Evolutionary conservation across 1,140 invertebrate genomes (phyloP), one percentile per base, ranked within the genome.

Genomic region (Neomicropteryx cornuta): DNA sequence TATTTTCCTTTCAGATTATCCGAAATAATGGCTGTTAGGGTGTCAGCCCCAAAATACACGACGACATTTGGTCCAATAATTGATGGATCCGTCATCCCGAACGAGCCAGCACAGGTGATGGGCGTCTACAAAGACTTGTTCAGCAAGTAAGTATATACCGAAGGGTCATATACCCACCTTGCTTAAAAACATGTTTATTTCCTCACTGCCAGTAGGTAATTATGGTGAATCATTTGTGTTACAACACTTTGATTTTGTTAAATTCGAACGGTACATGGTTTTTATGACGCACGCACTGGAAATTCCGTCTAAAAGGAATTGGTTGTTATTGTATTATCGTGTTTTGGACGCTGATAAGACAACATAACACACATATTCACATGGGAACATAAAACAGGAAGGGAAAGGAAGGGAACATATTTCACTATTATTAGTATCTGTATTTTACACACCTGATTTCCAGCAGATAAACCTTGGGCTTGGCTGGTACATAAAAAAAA

Each of bases 31-130:
- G 72, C 69, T 19, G 77, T 82, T 18, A 72, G 71, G 36, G 72
- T 76, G 14, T 48, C 70, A 14, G 69, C 74, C 8, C 69, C 75
- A 13, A 68, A 75, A 41, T 84, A 81, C 54, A 71, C 76, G 46
- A 81, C 81, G 16, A 71, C 76, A 10, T 77, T 87, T 49, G 88
- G 86, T 18, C 88, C 83, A 28, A 76, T 84, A 30, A 77, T 93
- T 22, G 87, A 95, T 56, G 81, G 83, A 14, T 76, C 79, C 11
- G 82, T 91, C 33, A 79, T 92, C 48, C 82, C 83, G 5, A 81
- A 79, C 50, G 79, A 86, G 51, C 84, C 84, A 5, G 60, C 72
- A 17, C 71, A 76, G 46, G 71, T 78, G 34, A 87, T 87, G 82
- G 72, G 69, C 33, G 67, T 77, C 38, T 82, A 80, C 52, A 70